Evolutionary conservation across 2,888 invertebrate genomes (phyloP).

Genomic region (Eupithecia subfuscata): DNA sequence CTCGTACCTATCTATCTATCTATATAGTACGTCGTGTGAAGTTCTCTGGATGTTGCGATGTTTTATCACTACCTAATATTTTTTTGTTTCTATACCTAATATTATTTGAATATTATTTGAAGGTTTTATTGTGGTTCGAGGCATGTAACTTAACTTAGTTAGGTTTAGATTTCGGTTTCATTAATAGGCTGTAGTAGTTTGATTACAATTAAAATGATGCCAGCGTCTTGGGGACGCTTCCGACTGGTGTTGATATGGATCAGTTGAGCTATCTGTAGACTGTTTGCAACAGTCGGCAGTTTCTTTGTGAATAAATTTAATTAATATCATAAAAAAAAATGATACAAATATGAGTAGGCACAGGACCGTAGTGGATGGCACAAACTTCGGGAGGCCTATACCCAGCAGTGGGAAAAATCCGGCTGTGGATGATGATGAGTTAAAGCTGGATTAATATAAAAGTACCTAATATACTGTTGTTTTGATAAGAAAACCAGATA

Average conservation of each 20-base stretch:
- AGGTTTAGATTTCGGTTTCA: background rate
- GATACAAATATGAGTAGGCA: background rate
- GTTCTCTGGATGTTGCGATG: background rate
- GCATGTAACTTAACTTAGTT: background rate
- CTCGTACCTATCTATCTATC: slow-evolving; percentile 16
- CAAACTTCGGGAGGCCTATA: too few relatives aligned
- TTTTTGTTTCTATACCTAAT: background rate
- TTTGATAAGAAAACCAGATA: slow-evolving; percentile 3
- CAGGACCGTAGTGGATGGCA: too few relatives aligned
- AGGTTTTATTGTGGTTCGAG: background rate
- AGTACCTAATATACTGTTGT: background rate
- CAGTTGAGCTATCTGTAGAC: too few relatives aligned
- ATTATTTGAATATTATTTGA: too few relatives aligned
- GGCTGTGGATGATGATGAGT: too few relatives aligned
- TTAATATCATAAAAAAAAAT: too few relatives aligned
- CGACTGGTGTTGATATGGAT: too few relatives aligned
- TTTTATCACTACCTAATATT: background rate
- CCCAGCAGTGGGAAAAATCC: too few relatives aligned
- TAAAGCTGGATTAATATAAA: too few relatives aligned
- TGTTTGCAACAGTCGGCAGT: too few relatives aligned
- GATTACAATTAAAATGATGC: background rate
- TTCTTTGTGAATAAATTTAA: too few relatives aligned
- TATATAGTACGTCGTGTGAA: background rate
- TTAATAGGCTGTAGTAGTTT: background rate
- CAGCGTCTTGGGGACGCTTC: too few relatives aligned